phyloP scores from a whole-genome alignment of 2,797 vertebrate genomes.

The Pyrrhura leucotis region DNA sequence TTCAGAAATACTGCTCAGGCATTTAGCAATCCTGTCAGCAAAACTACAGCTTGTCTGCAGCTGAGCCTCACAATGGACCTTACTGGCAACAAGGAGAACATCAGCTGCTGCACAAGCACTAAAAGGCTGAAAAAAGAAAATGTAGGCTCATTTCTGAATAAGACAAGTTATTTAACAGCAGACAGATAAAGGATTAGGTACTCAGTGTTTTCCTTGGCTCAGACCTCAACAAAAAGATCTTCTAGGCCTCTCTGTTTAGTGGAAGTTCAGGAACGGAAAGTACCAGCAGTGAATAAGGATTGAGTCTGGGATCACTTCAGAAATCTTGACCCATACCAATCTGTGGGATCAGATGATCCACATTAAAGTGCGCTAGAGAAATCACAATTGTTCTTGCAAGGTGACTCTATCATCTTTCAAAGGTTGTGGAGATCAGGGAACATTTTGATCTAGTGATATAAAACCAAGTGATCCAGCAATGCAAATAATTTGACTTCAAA shows the following conservation, averaged over 20 bases:
- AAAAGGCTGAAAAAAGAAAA: not conserved
- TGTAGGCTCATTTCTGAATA: not conserved
- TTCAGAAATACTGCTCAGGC: not conserved
- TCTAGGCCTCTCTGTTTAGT: not conserved
- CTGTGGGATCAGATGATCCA: not conserved
- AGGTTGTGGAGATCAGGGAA: not conserved
- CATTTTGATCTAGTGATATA: not conserved
- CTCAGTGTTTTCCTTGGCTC: not conserved
- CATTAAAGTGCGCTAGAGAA: not conserved
- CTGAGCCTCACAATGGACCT: rapidly evolving
- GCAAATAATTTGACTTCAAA: not conserved
- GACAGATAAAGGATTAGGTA: not conserved
- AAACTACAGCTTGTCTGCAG: not conserved
- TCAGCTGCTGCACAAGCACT: not conserved
- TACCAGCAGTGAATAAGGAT: not conserved
- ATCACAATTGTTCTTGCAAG: not conserved
- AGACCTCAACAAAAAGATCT: not conserved
- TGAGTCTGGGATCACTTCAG: not conserved
- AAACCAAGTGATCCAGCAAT: not conserved
- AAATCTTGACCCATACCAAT: not conserved
- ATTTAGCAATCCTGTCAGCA: not conserved
- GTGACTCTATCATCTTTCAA: not conserved
- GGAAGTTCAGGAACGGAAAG: not conserved
- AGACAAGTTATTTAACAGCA: not conserved
- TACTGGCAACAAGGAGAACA: not conserved